Conservation (phyloP, 2,797 vertebrate species). For the Scomberomorus guttatus region DNA sequence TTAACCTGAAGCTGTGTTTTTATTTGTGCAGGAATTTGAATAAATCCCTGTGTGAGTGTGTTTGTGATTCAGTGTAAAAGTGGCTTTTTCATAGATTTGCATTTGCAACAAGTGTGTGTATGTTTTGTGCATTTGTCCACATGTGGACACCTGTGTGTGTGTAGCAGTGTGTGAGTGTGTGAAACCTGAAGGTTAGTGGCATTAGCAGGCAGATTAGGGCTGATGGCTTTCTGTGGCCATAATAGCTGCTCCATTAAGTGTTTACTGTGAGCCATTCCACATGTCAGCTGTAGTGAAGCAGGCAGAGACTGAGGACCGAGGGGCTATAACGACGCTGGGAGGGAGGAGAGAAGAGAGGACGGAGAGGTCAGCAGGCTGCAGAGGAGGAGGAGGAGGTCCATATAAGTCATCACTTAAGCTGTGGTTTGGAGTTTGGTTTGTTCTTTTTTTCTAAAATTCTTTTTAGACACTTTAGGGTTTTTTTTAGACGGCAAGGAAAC, state of each 20-base stretch:
- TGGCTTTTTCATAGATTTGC: slow-evolving; percentile 22
- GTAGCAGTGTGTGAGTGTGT: slow-evolving; percentile 25
- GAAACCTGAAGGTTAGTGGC: slow-evolving; percentile 67
- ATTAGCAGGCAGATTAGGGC: slow-evolving; percentile 73
- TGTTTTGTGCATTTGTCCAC: slow-evolving; percentile 22
- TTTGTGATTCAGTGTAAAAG: slow-evolving; percentile 33
- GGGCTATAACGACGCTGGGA: slow-evolving; percentile 40
- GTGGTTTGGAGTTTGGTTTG: slow-evolving; percentile 24
- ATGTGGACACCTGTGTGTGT: slow-evolving; percentile 20
- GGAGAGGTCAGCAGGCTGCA: slow-evolving; percentile 48
- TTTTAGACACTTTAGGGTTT: neutral
- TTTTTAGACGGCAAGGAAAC: neutral
- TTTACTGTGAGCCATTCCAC: slow-evolving; percentile 81
- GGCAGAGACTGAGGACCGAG: slow-evolving; percentile 42
- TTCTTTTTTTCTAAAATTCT: neutral
- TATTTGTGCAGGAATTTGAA: slow-evolving; percentile 25
- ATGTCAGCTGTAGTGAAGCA: slow-evolving; percentile 75
- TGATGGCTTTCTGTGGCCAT: slow-evolving; percentile 68
- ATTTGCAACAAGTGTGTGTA: slow-evolving; percentile 18
- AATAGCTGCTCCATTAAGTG: slow-evolving; percentile 76
- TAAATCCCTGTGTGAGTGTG: neutral
- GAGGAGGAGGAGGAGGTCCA: slow-evolving; percentile 25
- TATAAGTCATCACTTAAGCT: slow-evolving; percentile 36
- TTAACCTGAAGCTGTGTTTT: neutral
- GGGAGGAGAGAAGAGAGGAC: slow-evolving; percentile 30